Base-by-base conservation (phyloP, 2,888 invertebrate species). In the Clitarchus hookeri region DNA sequence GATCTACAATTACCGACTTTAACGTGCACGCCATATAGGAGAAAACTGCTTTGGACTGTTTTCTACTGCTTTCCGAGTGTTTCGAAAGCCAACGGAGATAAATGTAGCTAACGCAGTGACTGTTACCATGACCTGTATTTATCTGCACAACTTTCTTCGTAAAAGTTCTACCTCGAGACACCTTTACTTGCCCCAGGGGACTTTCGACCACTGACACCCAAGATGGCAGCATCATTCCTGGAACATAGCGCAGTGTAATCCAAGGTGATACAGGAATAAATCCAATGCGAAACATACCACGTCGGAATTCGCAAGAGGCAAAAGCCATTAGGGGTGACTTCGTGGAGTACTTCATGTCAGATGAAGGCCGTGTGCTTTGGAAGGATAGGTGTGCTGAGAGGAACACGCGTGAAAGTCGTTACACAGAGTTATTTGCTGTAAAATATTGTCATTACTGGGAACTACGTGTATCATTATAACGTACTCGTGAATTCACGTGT, bases 161-260 rank as follows among this genome's bases (percentile, higher is more conserved):
- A 87, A 83, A 23, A 85, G 86, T 84, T 44, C 83, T 44, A 87
- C 86, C 19, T 87, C 86, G 27, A 85, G 53, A 84, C 44, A 86
- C 83, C 86, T 85, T 16, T 90, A 90, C 85, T 87, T 87, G 53
- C 89, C 89, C 44, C 85, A 86, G 77, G 89, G 89, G 25, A 85
- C 79, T 13, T 79, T 89, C 86, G 89, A 89, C 85, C 85, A 84
- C 44, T 79, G 89, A 88, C 16, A 65, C 23, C 86, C 86, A 84
- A 77, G 86, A 88, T 84, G 89, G 87, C 86, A 84, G 82, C 80
- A 26, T 89, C 54, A 87, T 87, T 79, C 87, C 86, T 25, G 89
- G 89, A 54, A 84, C 87, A 84, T 89, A 88, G 88, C 44, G 85
- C 88, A 84, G 79, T 87, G 84, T 85, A 87, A 84, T 84, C 26